Evolutionary conservation across 2,888 invertebrate genomes (phyloP).

Genomic region (Cyrtodaria siliqua): DNA sequence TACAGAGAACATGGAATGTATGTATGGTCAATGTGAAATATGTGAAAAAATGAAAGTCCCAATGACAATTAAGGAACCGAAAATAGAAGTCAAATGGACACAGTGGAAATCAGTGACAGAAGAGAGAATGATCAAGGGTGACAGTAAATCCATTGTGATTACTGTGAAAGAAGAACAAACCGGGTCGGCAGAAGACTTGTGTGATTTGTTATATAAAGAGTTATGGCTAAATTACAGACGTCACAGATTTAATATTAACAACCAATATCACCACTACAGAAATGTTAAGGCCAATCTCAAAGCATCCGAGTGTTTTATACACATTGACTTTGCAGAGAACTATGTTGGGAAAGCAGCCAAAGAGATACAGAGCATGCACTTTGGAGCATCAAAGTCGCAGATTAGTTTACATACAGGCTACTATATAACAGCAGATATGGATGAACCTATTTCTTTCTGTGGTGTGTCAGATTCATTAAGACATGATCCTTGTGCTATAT

Average conservation of each 20-base stretch:
- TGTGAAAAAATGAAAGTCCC: neutral
- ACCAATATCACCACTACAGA: slow-evolving; percentile 8
- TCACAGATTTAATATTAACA: slow-evolving; percentile 26
- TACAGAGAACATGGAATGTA: neutral
- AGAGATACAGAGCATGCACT: slow-evolving; percentile 29
- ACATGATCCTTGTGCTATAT: slow-evolving; percentile 6
- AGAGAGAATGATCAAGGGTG: neutral
- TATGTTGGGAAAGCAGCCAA: slow-evolving; percentile 21
- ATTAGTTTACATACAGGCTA: slow-evolving; percentile 27
- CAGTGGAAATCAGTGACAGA: neutral
- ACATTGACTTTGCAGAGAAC: slow-evolving; percentile 33
- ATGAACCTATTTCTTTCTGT: slow-evolving; percentile 10
- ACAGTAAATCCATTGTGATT: neutral
- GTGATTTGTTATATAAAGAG: neutral
- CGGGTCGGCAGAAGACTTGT: neutral
- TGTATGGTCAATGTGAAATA: neutral
- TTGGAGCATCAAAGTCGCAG: slow-evolving; percentile 20
- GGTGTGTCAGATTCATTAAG: slow-evolving; percentile 10
- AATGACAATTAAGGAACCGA: neutral
- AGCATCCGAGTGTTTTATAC: slow-evolving; percentile 8
- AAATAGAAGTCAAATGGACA: neutral
- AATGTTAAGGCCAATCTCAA: neutral
- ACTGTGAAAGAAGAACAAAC: neutral
- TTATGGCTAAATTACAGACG: neutral
- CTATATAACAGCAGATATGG: neutral